Evolutionary conservation across 1,140 invertebrate genomes (phyloP), one percentile per base, ranked within the genome.

Genomic region (Nilaparvata lugens): DNA sequence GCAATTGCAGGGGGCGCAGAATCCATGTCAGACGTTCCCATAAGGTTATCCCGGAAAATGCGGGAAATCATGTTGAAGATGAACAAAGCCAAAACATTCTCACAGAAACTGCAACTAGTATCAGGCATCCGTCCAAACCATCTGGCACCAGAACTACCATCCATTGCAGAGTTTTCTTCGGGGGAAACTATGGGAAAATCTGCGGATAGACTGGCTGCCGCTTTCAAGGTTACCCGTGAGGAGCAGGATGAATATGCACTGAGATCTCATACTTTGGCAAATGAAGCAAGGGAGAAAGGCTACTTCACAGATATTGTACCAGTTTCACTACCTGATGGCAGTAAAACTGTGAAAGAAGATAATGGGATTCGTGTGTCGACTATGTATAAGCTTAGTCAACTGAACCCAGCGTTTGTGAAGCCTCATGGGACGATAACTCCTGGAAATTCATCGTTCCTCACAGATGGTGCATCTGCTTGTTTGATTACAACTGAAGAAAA

Each of bases 181-280:
- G 89, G 88, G 45, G 97, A 99, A 78, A 92, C 89, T 0, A 99
- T 99, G 97, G 97, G 97, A 6, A 93, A 97, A 73, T 95, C 91
- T 35, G 93, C 89, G 4, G 97, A 99, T 77, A 81, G 97, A 63
- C 77, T 99, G 48, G 91, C 93, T 52, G 94, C 96, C 18, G 88
- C 94, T 0, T 99, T 99, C 74, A 84, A 85, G 52, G 85, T 97
- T 2, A 78, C 86, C 1, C 80, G 94, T 60, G 68, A 78, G 52
- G 95, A 97, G 72, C 94, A 97, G 74, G 97, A 99, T 75, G 92
- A 95, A 31, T 99, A 91, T 77, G 91, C 97, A 0, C 69, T 96
- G 21, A 78, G 95, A 56, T 97, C 94, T 0, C 96, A 99, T 72
- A 87, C 81, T 13, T 71, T 92, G 1, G 97, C 97, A 0, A 79